These are phyloP conservation scores for Hemichromis elongatus DNA, from an alignment of 2,113 vertebrate species.

Conservation along the genomic window DNA sequence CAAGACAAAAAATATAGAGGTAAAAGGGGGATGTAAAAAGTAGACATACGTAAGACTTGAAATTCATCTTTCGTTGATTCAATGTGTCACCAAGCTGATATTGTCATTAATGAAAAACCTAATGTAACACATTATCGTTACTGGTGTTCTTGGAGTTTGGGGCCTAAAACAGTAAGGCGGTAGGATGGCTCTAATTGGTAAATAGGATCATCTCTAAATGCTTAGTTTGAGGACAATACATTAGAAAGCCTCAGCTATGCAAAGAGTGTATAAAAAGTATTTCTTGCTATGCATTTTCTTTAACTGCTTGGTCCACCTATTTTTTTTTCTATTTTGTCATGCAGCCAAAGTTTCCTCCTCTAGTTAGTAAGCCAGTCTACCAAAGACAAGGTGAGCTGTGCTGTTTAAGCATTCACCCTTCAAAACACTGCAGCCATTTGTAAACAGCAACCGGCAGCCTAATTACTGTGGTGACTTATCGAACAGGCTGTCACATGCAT, in stretches of 20 bases:
- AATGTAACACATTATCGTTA: not conserved
- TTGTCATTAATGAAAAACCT: not conserved
- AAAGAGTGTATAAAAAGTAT: not conserved
- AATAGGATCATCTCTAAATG: not conserved
- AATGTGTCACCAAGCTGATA: not conserved
- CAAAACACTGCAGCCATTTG: constrained; percentile 27
- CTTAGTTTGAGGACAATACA: not conserved
- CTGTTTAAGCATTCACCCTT: constrained; percentile 27
- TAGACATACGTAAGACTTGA: not conserved
- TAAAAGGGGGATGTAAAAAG: not conserved
- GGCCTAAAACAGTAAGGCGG: not conserved
- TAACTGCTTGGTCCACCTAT: not conserved
- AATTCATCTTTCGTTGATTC: not conserved
- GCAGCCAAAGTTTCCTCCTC: not conserved
- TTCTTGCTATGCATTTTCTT: not conserved
- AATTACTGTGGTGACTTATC: constrained; percentile 50
- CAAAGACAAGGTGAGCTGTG: constrained; percentile 20
- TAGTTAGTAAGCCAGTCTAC: not conserved
- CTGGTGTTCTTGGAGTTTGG: not conserved
- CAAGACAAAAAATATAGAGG: not conserved
- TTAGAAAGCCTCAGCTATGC: not conserved
- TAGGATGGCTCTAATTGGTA: not conserved
- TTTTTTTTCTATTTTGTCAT: not conserved
- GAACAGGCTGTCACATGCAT: constrained; percentile 47
- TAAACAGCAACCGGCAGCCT: constrained; percentile 35